Conservation (phyloP, 2,113 vertebrate species). For the Malurus melanocephalus region DNA sequence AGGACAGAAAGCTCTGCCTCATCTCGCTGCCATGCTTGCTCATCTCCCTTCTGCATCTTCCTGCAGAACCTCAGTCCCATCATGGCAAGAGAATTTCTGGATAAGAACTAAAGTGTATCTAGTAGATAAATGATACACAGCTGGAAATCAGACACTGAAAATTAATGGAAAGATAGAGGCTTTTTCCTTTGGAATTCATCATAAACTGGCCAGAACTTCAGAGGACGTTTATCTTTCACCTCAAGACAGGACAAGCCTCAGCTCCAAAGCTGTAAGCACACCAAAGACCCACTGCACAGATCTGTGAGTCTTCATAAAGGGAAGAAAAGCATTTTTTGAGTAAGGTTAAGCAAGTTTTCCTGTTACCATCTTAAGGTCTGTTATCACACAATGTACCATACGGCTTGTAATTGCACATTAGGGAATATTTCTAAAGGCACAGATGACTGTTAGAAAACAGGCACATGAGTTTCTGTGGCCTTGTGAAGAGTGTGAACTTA, state of each 20-base stretch:
- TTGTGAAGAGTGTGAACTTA: not conserved
- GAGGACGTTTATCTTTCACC: not conserved
- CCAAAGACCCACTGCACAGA: not conserved
- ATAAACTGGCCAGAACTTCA: not conserved
- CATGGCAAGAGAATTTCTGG: not conserved
- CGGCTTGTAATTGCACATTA: not conserved
- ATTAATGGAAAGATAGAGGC: not conserved
- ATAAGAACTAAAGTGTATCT: not conserved
- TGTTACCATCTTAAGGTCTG: not conserved
- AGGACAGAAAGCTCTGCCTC: not conserved
- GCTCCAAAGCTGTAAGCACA: not conserved
- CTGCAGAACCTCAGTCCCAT: not conserved
- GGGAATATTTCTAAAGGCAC: slow-evolving; percentile 13
- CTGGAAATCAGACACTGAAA: not conserved
- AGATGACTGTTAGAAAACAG: slow-evolving; percentile 7
- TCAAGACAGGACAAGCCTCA: not conserved
- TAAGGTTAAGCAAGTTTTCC: not conserved
- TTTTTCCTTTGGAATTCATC: not conserved
- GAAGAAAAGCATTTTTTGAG: not conserved
- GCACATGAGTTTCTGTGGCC: not conserved
- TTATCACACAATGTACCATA: not conserved
- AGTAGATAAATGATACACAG: not conserved
- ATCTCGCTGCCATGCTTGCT: not conserved
- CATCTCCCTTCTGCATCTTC: not conserved
- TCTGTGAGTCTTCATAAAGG: not conserved